Conservation (phyloP, 2,888 invertebrate genomes). For the Andrena fulva region DNA sequence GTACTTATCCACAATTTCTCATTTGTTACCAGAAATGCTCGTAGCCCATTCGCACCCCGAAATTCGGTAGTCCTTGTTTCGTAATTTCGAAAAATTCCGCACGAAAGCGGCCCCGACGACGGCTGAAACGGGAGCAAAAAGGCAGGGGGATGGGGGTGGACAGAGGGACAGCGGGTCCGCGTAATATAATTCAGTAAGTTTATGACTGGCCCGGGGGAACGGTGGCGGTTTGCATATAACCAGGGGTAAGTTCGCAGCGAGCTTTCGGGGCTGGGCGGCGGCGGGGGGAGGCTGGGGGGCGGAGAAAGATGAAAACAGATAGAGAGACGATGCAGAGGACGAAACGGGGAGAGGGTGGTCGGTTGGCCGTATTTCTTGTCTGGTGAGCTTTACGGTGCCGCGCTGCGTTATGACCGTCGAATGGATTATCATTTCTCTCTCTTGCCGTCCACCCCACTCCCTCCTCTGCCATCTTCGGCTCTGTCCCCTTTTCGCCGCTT, state of each 20-base stretch:
- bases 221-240: conserved; percentile 84
- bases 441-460: conserved; percentile 55
- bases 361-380: conserved; percentile 84
- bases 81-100: conserved; percentile 48
- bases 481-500: conserved; percentile 39
- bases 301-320: conserved; percentile 68
- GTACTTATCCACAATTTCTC: too few species aligned
- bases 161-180: conserved; percentile 73
- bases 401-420: conserved; percentile 83
- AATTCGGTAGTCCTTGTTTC: conserved; percentile 5
- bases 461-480: conserved; percentile 38
- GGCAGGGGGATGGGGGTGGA: conserved; percentile 32
- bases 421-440: conserved; percentile 83
- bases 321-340: conserved; percentile 62
- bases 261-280: conserved; percentile 61
- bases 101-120: conserved; percentile 18
- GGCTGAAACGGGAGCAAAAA: conserved; percentile 30
- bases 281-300: conserved; percentile 1
- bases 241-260: conserved; percentile 82
- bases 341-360: conserved; percentile 64
- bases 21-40: neutral
- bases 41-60: neutral
- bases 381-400: conserved; percentile 83
- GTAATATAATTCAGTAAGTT: conserved; percentile 85
- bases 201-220: conserved; percentile 83